Conservation (phyloP, 2,888 invertebrate species). For the Osmoderma eremita region DNA sequence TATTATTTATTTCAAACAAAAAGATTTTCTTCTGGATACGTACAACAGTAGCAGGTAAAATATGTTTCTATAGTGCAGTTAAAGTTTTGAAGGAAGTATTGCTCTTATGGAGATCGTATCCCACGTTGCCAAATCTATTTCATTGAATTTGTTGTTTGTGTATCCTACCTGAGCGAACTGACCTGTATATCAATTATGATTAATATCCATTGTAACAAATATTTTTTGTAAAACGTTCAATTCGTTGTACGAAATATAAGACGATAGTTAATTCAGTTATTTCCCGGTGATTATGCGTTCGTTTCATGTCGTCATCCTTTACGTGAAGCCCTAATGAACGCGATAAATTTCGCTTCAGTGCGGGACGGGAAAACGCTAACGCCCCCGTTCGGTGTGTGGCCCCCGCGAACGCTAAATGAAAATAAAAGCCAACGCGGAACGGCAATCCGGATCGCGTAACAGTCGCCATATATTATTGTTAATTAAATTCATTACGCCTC, state of each 20-base stretch:
- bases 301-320: slow-evolving; percentile 9
- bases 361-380: not conserved
- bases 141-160: too few species aligned
- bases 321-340: slow-evolving; percentile 26
- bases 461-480: slow-evolving; percentile 38
- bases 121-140: too few species aligned
- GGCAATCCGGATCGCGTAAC: slow-evolving; percentile 36
- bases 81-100: too few species aligned
- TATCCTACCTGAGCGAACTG: too few species aligned
- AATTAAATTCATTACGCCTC: slow-evolving; percentile 40
- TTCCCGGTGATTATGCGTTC: not conserved
- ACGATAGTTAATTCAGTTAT: slow-evolving; percentile 18
- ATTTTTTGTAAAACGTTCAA: too few species aligned
- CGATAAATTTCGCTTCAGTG: slow-evolving; percentile 31
- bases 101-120: too few species aligned
- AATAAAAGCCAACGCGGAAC: slow-evolving; percentile 30
- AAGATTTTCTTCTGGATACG: too few species aligned
- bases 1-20: too few species aligned
- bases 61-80: too few species aligned
- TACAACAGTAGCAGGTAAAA: too few species aligned
- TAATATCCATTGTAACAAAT: too few species aligned
- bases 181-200: too few species aligned
- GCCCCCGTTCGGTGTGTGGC: slow-evolving; percentile 39
- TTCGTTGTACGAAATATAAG: not conserved
- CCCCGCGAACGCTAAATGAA: slow-evolving; percentile 35